phyloP scores from a whole-genome alignment of 2,797 vertebrate genomes.

The Podarcis siculus region DNA sequence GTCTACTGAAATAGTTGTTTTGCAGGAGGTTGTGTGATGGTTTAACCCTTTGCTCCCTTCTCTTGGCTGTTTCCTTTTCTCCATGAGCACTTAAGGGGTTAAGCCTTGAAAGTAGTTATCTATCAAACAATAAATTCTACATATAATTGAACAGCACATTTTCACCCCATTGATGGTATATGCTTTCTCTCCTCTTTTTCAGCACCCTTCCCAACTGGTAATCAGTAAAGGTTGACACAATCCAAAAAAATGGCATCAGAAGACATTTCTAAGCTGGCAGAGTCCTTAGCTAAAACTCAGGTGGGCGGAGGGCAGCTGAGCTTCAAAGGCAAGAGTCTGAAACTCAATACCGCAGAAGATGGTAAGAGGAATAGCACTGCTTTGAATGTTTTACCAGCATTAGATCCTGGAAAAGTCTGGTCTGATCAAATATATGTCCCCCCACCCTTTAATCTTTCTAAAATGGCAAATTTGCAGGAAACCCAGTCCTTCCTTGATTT shows the following conservation, averaged over 20 bases:
- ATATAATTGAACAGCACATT: background rate
- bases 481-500: background rate
- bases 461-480: background rate
- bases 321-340: constrained; percentile 93
- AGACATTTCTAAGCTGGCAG: constrained; percentile 87
- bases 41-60: background rate
- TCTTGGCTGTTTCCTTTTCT: background rate
- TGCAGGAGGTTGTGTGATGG: background rate
- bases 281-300: constrained; percentile 90
- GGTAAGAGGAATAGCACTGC: constrained; percentile 79
- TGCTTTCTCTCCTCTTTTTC: background rate
- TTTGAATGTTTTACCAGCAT: background rate
- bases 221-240: constrained; percentile 43
- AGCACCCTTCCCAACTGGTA: constrained; percentile 38
- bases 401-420: background rate
- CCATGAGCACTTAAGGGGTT: background rate
- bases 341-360: constrained; percentile 91
- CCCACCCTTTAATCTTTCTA: background rate
- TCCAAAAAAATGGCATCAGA: constrained; percentile 88
- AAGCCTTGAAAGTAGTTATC: background rate
- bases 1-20: background rate
- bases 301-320: constrained; percentile 92
- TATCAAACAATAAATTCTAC: background rate
- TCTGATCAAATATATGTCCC: background rate
- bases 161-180: rapidly evolving